Conservation (phyloP, 2,797 vertebrate genomes). For the Sus cebifrons region DNA sequence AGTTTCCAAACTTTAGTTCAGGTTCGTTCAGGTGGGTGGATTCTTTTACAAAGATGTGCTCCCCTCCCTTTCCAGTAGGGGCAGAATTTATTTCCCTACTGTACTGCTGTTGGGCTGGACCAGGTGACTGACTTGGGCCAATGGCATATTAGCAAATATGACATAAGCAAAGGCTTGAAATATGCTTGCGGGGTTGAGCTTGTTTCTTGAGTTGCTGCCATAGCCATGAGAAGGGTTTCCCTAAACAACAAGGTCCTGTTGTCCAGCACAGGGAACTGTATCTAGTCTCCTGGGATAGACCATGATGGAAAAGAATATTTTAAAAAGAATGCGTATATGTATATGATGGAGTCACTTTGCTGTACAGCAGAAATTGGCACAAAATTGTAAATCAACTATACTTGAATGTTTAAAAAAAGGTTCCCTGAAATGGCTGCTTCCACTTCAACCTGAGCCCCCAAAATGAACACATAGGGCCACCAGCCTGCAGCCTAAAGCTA, state of each 20-base stretch:
- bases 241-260: not conserved
- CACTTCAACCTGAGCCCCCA: not conserved
- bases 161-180: not conserved
- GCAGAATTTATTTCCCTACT: not conserved
- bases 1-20: not conserved
- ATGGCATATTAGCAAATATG: not conserved
- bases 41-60: not conserved
- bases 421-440: not conserved
- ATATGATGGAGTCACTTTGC: too few species aligned
- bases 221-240: not conserved
- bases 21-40: not conserved
- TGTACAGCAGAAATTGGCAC: too few species aligned
- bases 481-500: not conserved
- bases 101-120: not conserved
- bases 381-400: too few species aligned
- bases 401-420: too few species aligned
- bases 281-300: too few species aligned
- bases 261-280: too few species aligned
- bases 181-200: not conserved
- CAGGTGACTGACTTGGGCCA: not conserved
- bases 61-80: not conserved
- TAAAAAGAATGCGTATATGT: too few species aligned
- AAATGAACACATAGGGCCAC: not conserved
- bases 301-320: too few species aligned
- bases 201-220: not conserved